Percentiles rank a stretch among this genome's conserved stretches.
Conservation (phyloP, 2,113 vertebrate species). For the Ranitomeya variabilis region DNA sequence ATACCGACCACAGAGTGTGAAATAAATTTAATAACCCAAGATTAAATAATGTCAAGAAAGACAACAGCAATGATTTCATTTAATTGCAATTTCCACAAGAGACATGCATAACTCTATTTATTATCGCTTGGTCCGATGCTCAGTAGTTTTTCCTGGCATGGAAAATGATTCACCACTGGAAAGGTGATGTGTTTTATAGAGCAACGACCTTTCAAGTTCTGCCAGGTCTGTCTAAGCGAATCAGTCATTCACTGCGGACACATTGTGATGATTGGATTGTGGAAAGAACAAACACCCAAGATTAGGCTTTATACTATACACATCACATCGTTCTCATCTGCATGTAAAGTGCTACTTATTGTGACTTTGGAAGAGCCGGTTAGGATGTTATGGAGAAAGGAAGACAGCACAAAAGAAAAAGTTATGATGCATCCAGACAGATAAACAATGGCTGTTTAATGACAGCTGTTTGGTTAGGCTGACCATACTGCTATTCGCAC, state of each 20-base stretch:
- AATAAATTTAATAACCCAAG: background rate
- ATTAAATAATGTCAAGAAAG: slow-evolving; percentile 7
- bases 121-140: background rate
- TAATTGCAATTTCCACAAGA: background rate
- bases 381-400: background rate
- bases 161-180: background rate
- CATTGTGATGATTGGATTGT: background rate
- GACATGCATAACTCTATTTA: background rate
- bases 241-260: background rate
- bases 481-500: too few species aligned
- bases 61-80: background rate
- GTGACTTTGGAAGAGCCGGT: background rate
- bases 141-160: background rate
- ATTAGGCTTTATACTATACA: background rate
- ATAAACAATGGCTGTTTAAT: too few species aligned
- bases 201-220: slow-evolving; percentile 18
- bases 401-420: background rate
- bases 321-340: background rate
- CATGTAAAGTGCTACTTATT: background rate
- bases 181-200: background rate
- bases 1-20: background rate
- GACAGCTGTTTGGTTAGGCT: too few species aligned
- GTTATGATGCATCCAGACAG: too few species aligned
- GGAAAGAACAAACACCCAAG: slow-evolving; percentile 5
- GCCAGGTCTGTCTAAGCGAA: slow-evolving; percentile 4